A percentile compares a stretch with the other conserved stretches of the same genome.
Evolutionary conservation across 1,140 invertebrate genomes (phyloP).

Genomic region (Chionoecetes opilio): DNA sequence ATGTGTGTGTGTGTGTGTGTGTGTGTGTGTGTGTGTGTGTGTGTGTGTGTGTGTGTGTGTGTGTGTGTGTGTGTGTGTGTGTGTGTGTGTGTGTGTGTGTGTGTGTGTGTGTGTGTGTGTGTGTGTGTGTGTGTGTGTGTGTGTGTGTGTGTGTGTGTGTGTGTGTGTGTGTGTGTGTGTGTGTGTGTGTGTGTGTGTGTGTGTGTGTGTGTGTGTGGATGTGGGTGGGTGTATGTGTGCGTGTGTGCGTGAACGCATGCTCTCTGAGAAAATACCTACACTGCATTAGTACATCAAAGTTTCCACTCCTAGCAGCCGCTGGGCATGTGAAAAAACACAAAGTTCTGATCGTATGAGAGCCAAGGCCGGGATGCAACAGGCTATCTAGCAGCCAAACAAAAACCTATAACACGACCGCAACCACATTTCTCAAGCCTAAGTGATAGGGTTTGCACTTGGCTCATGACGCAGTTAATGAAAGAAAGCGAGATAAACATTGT

Average conservation of each 20-base stretch:
- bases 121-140: constrained; percentile 54
- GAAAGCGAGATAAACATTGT: no score
- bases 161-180: not conserved
- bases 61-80: constrained; percentile 50
- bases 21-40: constrained; percentile 56
- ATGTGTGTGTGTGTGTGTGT: constrained; percentile 44
- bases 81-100: constrained; percentile 34
- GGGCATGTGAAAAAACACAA: no score
- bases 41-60: constrained; percentile 52
- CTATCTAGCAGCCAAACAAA: no score
- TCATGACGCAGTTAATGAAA: no score
- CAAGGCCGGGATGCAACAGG: no score
- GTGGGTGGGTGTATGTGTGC: constrained; percentile 31
- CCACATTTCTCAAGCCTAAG: no score
- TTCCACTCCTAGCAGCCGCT: no score
- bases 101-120: constrained; percentile 62
- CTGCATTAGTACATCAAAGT: no score
- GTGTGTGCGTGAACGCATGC: not conserved
- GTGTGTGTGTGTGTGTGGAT: constrained; percentile 64
- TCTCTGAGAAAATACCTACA: no score
- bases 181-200: constrained; percentile 62
- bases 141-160: not conserved
- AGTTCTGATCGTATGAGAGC: no score
- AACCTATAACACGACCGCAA: no score
- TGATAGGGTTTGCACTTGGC: no score